phyloP scores from a whole-genome alignment of 2,888 invertebrate genomes.

The Dryadula phaetusa region DNA sequence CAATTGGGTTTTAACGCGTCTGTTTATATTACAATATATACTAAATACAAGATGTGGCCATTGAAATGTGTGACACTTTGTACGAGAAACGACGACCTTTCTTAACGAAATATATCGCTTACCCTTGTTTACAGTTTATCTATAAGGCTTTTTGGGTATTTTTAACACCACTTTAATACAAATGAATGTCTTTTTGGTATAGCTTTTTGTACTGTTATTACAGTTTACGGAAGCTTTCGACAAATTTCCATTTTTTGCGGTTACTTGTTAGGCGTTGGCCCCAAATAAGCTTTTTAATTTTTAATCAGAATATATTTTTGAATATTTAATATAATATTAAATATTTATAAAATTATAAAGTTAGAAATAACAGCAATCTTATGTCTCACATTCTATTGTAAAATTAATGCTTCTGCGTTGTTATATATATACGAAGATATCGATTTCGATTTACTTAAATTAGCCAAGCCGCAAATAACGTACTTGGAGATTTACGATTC shows the following conservation, averaged over 20 bases:
- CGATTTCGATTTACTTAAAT: constrained; percentile 6
- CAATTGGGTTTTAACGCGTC: constrained; percentile 51
- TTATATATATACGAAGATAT: neutral
- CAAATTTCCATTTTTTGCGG: neutral
- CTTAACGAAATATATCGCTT: constrained; percentile 54
- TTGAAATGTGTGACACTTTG: constrained; percentile 45
- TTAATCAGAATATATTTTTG: too few relatives aligned
- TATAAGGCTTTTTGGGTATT: constrained; percentile 47
- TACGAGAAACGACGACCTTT: constrained; percentile 47
- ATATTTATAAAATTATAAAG: neutral
- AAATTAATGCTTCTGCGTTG: neutral
- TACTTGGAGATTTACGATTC: constrained; percentile 36
- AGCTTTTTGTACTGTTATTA: neutral
- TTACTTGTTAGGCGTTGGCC: too few relatives aligned
- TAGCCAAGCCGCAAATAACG: constrained; percentile 12
- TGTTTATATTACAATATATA: constrained; percentile 39
- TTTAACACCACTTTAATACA: constrained; percentile 30
- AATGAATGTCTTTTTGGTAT: constrained; percentile 24
- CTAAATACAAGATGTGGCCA: constrained; percentile 31
- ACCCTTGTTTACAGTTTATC: constrained; percentile 54
- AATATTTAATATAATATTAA: too few relatives aligned
- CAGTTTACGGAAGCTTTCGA: neutral
- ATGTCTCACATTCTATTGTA: neutral
- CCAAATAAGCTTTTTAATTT: too few relatives aligned
- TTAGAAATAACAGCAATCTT: neutral